Conservation (phyloP, 2,113 vertebrate species). For the Urocolius indicus region DNA sequence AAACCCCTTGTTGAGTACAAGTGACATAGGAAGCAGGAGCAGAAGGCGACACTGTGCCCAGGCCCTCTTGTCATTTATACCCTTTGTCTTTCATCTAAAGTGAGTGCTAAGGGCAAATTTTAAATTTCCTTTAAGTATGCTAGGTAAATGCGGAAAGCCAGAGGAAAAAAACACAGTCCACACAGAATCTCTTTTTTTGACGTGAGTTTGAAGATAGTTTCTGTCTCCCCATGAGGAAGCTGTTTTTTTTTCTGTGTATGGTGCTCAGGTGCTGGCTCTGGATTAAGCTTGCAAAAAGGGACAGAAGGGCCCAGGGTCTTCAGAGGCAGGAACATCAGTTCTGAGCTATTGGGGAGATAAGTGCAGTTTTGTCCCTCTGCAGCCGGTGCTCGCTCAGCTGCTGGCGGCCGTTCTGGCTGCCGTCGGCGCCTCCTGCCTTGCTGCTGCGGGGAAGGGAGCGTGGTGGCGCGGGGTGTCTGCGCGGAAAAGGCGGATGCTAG, state of each 20-base stretch:
- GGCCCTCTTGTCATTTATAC: accelerated
- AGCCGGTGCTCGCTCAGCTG: accelerated
- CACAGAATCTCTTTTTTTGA: background rate
- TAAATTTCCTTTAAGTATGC: accelerated
- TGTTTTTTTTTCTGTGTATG: background rate
- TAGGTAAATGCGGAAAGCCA: background rate
- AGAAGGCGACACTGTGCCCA: background rate
- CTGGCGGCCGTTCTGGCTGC: background rate
- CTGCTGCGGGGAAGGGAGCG: background rate
- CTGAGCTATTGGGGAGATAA: accelerated
- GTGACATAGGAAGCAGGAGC: background rate
- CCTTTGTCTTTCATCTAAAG: accelerated
- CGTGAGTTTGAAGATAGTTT: background rate
- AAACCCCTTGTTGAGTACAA: background rate
- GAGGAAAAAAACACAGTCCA: too few species aligned
- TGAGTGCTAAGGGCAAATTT: background rate
- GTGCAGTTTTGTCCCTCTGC: background rate
- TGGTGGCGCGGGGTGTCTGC: background rate
- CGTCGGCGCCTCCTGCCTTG: background rate
- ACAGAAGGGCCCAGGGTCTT: too few species aligned
- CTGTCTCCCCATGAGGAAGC: accelerated
- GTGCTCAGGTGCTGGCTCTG: accelerated
- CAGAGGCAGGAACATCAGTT: background rate
- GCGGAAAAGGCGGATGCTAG: too few species aligned
- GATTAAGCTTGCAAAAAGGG: too few species aligned